Evolutionary conservation across 2,888 invertebrate species (phyloP).

Genomic region (Cephonodes hylas): DNA sequence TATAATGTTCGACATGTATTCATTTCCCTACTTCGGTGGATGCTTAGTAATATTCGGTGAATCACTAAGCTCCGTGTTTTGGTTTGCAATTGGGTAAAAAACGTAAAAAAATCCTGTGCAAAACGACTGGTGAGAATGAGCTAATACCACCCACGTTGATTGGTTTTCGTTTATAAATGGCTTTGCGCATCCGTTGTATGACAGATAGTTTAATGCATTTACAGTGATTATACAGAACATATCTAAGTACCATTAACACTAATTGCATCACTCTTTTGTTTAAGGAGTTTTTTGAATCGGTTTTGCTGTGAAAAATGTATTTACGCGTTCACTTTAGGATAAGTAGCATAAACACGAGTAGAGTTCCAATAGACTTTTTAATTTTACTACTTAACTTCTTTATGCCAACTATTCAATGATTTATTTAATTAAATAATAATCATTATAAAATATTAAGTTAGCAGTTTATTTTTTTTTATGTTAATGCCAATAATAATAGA

Average conservation of each 20-base stretch:
- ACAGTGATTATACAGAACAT: slow-evolving; percentile 42
- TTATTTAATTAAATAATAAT: no score
- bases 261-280: neutral
- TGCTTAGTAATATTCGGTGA: neutral
- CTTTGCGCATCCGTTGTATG: slow-evolving; percentile 63
- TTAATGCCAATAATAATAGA: no score
- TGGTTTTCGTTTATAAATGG: slow-evolving; percentile 62
- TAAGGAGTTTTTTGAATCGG: neutral
- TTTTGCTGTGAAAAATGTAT: neutral
- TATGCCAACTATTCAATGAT: no score
- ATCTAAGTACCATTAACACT: slow-evolving; percentile 15
- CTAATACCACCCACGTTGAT: slow-evolving; percentile 64
- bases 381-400: no score
- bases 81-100: neutral
- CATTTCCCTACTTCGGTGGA: neutral
- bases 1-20: neutral
- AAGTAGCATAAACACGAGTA: neutral
- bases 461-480: no score
- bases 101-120: neutral
- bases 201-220: slow-evolving; percentile 58
- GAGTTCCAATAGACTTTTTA: no score
- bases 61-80: neutral
- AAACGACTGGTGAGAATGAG: slow-evolving; percentile 26
- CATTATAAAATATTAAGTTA: no score
- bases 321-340: neutral